Evolutionary conservation across 1,140 invertebrate species (phyloP), one percentile per base, ranked within the genome.

Genomic region (Tetramorium alpestre): DNA sequence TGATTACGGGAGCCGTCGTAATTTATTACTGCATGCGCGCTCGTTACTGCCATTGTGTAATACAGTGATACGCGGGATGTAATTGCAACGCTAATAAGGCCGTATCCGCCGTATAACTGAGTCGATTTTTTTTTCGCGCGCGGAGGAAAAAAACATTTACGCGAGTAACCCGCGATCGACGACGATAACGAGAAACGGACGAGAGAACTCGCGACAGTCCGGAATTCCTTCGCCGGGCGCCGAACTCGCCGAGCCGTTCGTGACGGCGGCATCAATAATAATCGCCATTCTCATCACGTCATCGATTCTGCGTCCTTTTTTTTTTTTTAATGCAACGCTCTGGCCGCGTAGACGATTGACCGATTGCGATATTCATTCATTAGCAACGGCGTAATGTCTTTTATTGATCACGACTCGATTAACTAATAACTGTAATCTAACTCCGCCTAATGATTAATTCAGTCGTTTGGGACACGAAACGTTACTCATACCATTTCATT

Each of bases 31-130:
- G 86, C 75, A 84, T 44, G 64, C 69, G 64, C 69, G 87, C 87
- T 90, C 89, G 89, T 90, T 90, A 88, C 76, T 90, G 89, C 73
- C 89, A 90, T 90, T 88, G 89, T 89, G 89, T 88, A 90, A 90
- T 90, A 90, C 82, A 84, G 86, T 88, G 84, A 90, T 90, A 86
- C 87, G 65, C 81, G 81, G 86, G 69, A 84, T 80, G 82, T 90
- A 90, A 90, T 90, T 90, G 89, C 87, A 75, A 77, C 78, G 47
- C 85, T 90, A 90, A 90, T 86, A 87, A 90, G 89, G 82, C 81
- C 78, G 86, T 58, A 69, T 69, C 64, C 51, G 80, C 18, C 64
- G 47, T 38, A 51, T 8, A 16, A 11, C 33, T 8, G 22, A 73
- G 49, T 33, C 8, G 54, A 60, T 47, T 38, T 62, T 54, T 60